Base-by-base conservation (phyloP, 2,113 vertebrate species). In the Perccottus glenii region DNA sequence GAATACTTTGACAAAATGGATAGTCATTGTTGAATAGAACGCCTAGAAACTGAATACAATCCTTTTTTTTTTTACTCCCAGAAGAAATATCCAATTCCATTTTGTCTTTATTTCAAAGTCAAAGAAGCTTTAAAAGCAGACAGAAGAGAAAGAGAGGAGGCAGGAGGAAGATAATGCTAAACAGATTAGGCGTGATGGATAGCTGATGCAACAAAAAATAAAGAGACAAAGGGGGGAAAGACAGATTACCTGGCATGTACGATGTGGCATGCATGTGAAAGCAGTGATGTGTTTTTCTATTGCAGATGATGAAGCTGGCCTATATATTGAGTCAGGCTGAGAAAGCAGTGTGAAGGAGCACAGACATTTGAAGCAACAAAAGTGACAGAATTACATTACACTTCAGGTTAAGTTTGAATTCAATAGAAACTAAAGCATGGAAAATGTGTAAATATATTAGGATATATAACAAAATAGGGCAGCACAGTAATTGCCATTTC, bases 281-380 rank as follows among this genome's bases (percentile, higher is more conserved):
- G 84, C 40, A 68, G 89, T 88, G 64, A 19, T 44, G 87, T 91
- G 88, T 89, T 81, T 87, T 87, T 85, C 79, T 78, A 87, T 73
- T 58, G 88, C 87, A 67, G 92, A 88, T 72, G 88, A 66, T 72
- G 90, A 82, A 84, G 87, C 70, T 88, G 87, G 83, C 61, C 78
- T 93, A 90, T 78, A 87, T 60, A 91, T 33, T 87, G 91, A 94
- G 40, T 87, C 73, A 64, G 90, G 89, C 93, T 94, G 76, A 76
- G 82, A 62, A 14, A 64, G 75, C 72, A 76, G 59, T 11, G 74
- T 4, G 59, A 63, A 70, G 62, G 67, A 71, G 59, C 60, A 83
- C 46, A 85, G 55, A 80, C 5, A 64, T 60, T 61, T 79, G 78
- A 83, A 19, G 73, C 33, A 44, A 53, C 32, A 53, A 11, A 32